Evolutionary conservation across 1,140 invertebrate genomes (phyloP).

Genomic region (Calephelis virginiensis): DNA sequence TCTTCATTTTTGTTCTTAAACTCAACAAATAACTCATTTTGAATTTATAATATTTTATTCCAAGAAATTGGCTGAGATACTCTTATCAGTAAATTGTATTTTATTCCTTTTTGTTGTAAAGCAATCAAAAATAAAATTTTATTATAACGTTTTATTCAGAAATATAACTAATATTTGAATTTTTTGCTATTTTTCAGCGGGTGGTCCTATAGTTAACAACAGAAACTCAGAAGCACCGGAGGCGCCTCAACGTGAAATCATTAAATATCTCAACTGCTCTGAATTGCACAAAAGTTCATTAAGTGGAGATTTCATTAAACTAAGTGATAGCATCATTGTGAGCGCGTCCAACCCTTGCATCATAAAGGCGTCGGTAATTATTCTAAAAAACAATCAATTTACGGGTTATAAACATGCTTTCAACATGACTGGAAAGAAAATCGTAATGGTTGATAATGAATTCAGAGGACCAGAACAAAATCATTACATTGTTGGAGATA

Average conservation of each 20-base stretch:
- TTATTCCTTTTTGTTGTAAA: constrained; percentile 9
- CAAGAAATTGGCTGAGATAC: neutral
- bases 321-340: neutral
- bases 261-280: constrained; percentile 2
- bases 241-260: constrained; percentile 4
- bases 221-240: neutral
- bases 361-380: constrained; percentile 13
- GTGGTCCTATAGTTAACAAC: neutral
- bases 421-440: constrained; percentile 9
- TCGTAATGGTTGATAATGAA: constrained; percentile 2
- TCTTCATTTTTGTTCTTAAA: neutral
- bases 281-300: neutral
- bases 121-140: constrained; percentile 13
- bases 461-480: constrained; percentile 13
- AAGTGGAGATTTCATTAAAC: neutral
- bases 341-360: neutral
- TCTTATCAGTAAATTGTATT: constrained; percentile 11
- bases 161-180: constrained; percentile 14
- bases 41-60: constrained; percentile 16
- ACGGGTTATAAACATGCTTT: neutral
- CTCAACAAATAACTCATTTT: constrained; percentile 6
- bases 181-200: constrained; percentile 3
- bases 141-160: constrained; percentile 1
- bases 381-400: constrained; percentile 10
- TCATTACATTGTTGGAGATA: constrained; percentile 9